Evolutionary conservation across 2,797 vertebrate species (phyloP).

Genomic region (Cyprinodon diabolis): DNA sequence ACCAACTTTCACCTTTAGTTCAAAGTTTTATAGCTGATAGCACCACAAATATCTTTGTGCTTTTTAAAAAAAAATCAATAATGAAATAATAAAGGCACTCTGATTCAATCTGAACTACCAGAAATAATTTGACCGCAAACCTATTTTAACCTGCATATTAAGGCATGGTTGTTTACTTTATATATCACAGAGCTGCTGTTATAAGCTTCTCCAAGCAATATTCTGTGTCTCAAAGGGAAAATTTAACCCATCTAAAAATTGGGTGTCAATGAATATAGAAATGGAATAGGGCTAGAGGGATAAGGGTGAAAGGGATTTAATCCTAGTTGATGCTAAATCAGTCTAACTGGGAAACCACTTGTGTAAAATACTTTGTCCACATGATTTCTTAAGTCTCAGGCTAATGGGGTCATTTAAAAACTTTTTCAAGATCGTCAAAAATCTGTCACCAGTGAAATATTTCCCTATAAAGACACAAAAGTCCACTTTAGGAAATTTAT

Average conservation of each 20-base stretch:
- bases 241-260: neutral
- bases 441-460: constrained; percentile 79
- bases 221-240: neutral
- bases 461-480: constrained; percentile 81
- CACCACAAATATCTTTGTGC: too few relatives aligned
- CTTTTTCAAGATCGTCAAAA: constrained; percentile 71
- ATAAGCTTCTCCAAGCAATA: neutral
- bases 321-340: constrained; percentile 28
- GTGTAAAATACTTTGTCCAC: constrained; percentile 40
- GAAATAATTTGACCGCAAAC: too few relatives aligned
- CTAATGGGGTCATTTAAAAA: constrained; percentile 81
- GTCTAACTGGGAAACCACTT: constrained; percentile 43
- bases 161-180: neutral
- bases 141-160: neutral
- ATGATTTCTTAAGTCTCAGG: constrained; percentile 56
- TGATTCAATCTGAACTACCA: too few relatives aligned
- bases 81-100: too few relatives aligned
- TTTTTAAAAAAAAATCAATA: too few relatives aligned
- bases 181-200: neutral
- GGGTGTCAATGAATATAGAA: neutral
- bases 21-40: too few relatives aligned
- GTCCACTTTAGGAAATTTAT: constrained; percentile 83
- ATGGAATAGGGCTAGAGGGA: neutral
- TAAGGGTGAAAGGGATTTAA: neutral
- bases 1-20: too few relatives aligned